Evolutionary conservation across 2,888 invertebrate genomes (phyloP).

Genomic region (Chrysomela aeneicollis): DNA sequence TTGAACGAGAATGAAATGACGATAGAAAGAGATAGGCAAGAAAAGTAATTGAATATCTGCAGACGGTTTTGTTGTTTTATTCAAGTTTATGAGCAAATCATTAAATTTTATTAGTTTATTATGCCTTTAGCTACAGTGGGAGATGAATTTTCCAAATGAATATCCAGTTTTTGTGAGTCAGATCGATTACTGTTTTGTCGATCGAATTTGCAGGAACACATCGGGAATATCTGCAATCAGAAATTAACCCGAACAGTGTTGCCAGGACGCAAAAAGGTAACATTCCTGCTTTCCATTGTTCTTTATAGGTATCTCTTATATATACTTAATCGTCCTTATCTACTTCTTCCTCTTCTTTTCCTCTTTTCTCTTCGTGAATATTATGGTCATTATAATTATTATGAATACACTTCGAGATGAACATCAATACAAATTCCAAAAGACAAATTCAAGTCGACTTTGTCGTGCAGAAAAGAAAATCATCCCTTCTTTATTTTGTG

Average conservation of each 20-base stretch:
- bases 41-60: constrained; percentile 43
- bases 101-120: constrained; percentile 54
- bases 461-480: too few species aligned
- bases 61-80: constrained; percentile 51
- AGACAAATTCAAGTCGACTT: too few species aligned
- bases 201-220: not conserved
- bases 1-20: not conserved
- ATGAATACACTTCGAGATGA: too few species aligned
- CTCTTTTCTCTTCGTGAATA: too few species aligned
- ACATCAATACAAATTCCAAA: too few species aligned
- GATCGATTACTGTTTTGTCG: constrained; percentile 22
- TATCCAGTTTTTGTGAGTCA: constrained; percentile 30
- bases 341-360: too few species aligned
- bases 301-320: too few species aligned
- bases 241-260: not conserved
- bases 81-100: constrained; percentile 49
- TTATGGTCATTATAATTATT: too few species aligned
- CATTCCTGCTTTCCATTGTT: too few species aligned
- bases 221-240: not conserved
- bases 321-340: too few species aligned
- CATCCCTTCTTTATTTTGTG: too few species aligned
- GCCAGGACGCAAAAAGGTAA: too few species aligned
- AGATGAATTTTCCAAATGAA: constrained; percentile 49
- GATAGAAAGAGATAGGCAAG: constrained; percentile 25
- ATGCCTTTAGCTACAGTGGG: constrained; percentile 44